phyloP scores from a whole-genome alignment of 2,888 invertebrate species.

The Athalia circularis region DNA sequence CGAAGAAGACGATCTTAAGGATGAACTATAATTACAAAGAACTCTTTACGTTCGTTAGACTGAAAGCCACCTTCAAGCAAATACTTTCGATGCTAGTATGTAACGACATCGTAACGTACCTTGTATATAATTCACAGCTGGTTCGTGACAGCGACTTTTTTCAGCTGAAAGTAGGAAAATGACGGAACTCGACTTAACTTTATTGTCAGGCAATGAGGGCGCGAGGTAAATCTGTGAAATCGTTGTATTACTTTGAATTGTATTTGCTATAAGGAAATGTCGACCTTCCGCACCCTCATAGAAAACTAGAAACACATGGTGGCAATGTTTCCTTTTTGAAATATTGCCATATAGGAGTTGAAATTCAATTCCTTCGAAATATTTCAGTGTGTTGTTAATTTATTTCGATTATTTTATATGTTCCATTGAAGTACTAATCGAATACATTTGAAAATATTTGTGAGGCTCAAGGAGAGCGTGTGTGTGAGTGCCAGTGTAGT shows the following conservation, averaged over 20 bases:
- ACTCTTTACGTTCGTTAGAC: conserved; percentile 63
- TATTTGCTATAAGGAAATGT: conserved; percentile 57
- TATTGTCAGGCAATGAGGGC: conserved; percentile 2
- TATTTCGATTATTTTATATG: conserved; percentile 70
- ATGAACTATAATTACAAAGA: conserved; percentile 82
- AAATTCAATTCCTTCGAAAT: conserved; percentile 42
- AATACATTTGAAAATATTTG: conserved; percentile 52
- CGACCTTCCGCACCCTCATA: conserved; percentile 48
- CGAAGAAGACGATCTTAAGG: conserved; percentile 86
- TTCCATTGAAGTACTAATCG: conserved; percentile 62
- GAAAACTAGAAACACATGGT: conserved; percentile 37
- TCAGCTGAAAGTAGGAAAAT: background rate
- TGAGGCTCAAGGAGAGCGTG: conserved; percentile 40
- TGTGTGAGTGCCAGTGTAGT: conserved; percentile 41
- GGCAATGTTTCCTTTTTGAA: conserved; percentile 45
- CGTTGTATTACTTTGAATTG: conserved; percentile 41
- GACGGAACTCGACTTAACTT: background rate
- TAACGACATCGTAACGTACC: conserved; percentile 29
- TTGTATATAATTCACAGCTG: conserved; percentile 28
- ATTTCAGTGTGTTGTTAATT: conserved; percentile 64
- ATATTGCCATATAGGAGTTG: conserved; percentile 41
- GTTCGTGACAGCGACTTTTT: background rate
- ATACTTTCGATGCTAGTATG: conserved; percentile 60
- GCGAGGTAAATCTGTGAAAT: background rate
- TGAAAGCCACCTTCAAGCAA: conserved; percentile 65